Evolutionary conservation across 2,113 vertebrate species (phyloP).

Genomic region (Corydoras sp.): DNA sequence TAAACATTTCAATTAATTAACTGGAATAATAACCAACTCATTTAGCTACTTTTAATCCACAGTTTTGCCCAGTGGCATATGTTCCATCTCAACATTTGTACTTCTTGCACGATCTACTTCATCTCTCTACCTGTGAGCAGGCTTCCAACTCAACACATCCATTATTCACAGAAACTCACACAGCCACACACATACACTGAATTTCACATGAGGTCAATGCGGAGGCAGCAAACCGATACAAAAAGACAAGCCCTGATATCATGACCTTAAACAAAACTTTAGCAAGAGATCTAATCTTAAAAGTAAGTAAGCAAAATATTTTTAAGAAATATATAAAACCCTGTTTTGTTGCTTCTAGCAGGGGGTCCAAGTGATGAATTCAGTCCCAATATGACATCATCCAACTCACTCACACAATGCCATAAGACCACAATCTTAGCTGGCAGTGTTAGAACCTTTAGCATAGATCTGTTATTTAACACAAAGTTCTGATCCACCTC

Average conservation of each 20-base stretch:
- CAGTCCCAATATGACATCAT: neutral
- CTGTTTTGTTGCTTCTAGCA: neutral
- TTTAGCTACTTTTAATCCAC: too few relatives aligned
- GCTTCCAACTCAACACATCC: constrained; percentile 56
- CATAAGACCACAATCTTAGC: constrained; percentile 45
- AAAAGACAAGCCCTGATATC: neutral
- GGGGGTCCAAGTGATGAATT: neutral
- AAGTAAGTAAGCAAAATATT: too few relatives aligned
- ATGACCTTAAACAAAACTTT: too few relatives aligned
- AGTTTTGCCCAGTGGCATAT: neutral
- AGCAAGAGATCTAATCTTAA: too few relatives aligned
- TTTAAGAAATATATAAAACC: neutral
- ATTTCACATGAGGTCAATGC: constrained; percentile 60
- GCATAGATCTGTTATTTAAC: constrained; percentile 44
- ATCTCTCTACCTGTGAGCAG: constrained; percentile 49
- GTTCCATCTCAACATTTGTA: neutral
- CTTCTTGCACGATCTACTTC: constrained; percentile 28
- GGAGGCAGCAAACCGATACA: constrained; percentile 33
- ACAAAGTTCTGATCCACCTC: constrained; percentile 3
- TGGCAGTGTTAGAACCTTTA: constrained; percentile 49
- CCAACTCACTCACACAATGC: constrained; percentile 36
- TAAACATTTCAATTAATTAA: neutral
- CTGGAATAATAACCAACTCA: neutral
- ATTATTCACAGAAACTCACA: constrained; percentile 57
- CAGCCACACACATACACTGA: constrained; percentile 40